A percentile compares a stretch with the other conserved stretches of the same genome.
phyloP scores from a whole-genome alignment of 1,140 invertebrate species.

The Pristionchus pacificus region DNA sequence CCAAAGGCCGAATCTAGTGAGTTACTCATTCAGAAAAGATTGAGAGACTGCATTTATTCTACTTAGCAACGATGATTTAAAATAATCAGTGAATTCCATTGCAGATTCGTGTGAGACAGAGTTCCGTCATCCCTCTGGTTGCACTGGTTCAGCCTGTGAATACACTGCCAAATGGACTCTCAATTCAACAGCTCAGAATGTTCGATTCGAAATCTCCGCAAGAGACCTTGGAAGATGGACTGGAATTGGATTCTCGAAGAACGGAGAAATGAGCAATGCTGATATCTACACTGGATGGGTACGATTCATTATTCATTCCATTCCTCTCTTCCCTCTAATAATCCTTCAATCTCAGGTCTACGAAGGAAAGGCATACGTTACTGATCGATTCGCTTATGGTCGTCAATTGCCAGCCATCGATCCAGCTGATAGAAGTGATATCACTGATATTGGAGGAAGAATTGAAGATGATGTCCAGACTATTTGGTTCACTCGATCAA shows the following conservation, averaged over 20 bases:
- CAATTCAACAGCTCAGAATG: constrained; percentile 27
- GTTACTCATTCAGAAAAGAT: too few relatives aligned
- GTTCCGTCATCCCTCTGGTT: constrained; percentile 47
- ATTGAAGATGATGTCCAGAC: constrained; percentile 53
- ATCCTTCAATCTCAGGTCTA: constrained; percentile 6
- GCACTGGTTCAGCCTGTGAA: constrained; percentile 46
- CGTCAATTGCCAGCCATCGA: constrained; percentile 54
- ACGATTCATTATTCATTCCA: too few relatives aligned
- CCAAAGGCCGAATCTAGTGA: neutral
- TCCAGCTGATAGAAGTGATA: constrained; percentile 52
- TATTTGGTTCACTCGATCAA: constrained; percentile 49
- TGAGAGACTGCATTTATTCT: neutral
- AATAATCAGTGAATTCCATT: constrained; percentile 61
- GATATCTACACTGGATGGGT: constrained; percentile 52
- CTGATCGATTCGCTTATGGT: constrained; percentile 51
- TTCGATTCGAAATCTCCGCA: constrained; percentile 50
- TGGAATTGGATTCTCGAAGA: constrained; percentile 56
- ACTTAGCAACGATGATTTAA: too few relatives aligned
- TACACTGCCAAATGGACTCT: constrained; percentile 51
- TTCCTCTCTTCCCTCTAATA: too few relatives aligned
- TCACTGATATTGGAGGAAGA: constrained; percentile 45
- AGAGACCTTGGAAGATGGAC: constrained; percentile 55
- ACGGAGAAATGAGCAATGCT: constrained; percentile 51
- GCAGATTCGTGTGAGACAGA: constrained; percentile 41
- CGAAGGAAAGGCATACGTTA: constrained; percentile 43